Conservation (phyloP, 2,797 vertebrate species). For the Antennarius maculatus region DNA sequence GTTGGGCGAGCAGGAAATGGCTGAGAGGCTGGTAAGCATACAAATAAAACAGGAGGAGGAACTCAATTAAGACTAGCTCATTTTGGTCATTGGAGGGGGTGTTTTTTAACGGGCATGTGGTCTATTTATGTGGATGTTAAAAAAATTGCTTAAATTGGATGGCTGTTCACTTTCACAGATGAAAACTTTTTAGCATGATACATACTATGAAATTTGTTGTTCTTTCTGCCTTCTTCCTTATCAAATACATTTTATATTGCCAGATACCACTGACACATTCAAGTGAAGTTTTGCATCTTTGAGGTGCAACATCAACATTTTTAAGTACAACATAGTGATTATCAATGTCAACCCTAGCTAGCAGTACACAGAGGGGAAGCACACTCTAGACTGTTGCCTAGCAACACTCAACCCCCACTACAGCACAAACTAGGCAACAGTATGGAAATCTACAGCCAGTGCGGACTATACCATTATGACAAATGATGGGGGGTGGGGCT, state of each 20-base stretch:
- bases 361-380: constrained; percentile 64
- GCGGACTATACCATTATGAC: constrained; percentile 74
- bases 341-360: constrained; percentile 61
- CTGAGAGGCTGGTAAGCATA: constrained; percentile 49
- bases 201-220: constrained; percentile 2
- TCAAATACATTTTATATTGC: constrained; percentile 4
- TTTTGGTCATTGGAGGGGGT: constrained; percentile 40
- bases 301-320: background rate
- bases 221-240: background rate
- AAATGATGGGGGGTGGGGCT: constrained; percentile 45
- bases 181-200: constrained; percentile 8
- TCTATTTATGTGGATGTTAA: constrained; percentile 6
- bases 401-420: constrained; percentile 79
- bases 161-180: constrained; percentile 4
- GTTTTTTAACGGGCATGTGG: constrained; percentile 17
- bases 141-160: constrained; percentile 3
- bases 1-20: constrained; percentile 39
- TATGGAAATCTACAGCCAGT: constrained; percentile 79
- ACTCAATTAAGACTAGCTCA: constrained; percentile 57
- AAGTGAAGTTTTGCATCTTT: constrained; percentile 3
- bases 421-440: constrained; percentile 73
- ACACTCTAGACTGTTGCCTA: constrained; percentile 69
- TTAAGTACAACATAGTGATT: constrained; percentile 34
- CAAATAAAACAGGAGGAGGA: constrained; percentile 65
- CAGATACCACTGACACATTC: background rate